A percentile compares a stretch with the other conserved stretches of the same genome.
phyloP scores from a whole-genome alignment of 2,888 invertebrate species.

The Brenthis daphne region DNA sequence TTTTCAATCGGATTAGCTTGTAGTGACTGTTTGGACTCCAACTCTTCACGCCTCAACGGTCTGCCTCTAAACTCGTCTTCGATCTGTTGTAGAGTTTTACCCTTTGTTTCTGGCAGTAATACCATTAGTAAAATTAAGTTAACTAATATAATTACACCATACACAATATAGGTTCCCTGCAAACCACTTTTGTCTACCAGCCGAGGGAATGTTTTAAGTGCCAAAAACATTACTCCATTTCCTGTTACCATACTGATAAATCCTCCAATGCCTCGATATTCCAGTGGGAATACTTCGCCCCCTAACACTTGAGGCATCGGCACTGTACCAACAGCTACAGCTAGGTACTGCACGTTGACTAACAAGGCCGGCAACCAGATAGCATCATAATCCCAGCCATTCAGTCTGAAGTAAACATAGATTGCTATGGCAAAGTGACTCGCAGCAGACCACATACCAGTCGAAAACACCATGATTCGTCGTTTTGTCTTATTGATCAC shows the following conservation, averaged over 20 bases:
- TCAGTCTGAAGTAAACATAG: conserved; percentile 57
- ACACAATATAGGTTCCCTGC: conserved; percentile 81
- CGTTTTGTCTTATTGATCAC: conserved; percentile 82
- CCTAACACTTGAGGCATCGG: conserved; percentile 87
- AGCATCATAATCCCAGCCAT: conserved; percentile 53
- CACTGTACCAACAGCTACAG: conserved; percentile 81
- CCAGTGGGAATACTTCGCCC: conserved; percentile 85
- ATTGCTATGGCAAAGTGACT: conserved; percentile 79
- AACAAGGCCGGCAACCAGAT: conserved; percentile 73
- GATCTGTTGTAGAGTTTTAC: conserved; percentile 84
- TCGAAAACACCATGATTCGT: conserved; percentile 81
- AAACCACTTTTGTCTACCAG: conserved; percentile 76
- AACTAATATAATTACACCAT: conserved; percentile 75
- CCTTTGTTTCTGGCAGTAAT: conserved; percentile 85
- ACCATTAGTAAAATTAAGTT: conserved; percentile 79
- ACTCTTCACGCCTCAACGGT: conserved; percentile 51
- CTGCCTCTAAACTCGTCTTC: conserved; percentile 78
- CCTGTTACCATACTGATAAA: conserved; percentile 82
- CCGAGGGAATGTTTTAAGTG: conserved; percentile 83
- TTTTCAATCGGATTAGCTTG: conserved; percentile 51
- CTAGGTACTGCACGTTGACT: conserved; percentile 78
- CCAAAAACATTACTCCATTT: conserved; percentile 82
- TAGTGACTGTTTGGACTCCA: conserved; percentile 54
- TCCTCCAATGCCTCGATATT: conserved; percentile 83
- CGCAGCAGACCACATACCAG: conserved; percentile 53